A percentile compares a stretch with the other conserved stretches of the same genome.
phyloP scores from a whole-genome alignment of 2,113 vertebrate species.

The Brienomyrus longianalis region DNA sequence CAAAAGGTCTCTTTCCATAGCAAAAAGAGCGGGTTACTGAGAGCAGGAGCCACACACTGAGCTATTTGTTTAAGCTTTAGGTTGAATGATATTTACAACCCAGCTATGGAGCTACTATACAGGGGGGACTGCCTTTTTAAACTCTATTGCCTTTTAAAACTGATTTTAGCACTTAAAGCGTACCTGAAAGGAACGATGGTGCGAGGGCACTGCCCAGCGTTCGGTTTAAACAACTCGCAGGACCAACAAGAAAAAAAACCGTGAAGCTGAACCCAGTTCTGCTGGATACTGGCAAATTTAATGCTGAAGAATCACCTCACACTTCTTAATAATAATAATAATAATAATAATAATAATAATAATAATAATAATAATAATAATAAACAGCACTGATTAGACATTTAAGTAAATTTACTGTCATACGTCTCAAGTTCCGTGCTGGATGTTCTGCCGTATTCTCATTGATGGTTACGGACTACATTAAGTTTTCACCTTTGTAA shows the following conservation, averaged over 20 bases:
- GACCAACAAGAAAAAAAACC: neutral
- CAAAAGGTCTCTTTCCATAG: neutral
- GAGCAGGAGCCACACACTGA: neutral
- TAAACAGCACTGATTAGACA: neutral
- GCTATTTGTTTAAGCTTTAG: neutral
- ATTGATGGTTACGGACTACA: neutral
- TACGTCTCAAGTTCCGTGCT: neutral
- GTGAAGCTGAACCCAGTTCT: neutral
- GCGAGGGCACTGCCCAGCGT: neutral
- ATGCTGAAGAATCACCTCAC: neutral
- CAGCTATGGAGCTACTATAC: neutral
- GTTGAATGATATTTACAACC: neutral
- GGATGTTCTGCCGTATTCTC: neutral
- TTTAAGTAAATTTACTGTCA: neutral
- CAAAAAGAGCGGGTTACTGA: neutral
- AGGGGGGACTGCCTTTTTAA: neutral
- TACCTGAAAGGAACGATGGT: neutral
- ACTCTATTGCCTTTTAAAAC: neutral
- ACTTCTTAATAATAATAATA: neutral
- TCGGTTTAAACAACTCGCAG: neutral
- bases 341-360: neutral
- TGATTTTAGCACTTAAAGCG: neutral
- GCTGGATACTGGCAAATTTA: neutral
- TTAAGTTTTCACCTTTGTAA: neutral
- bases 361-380: neutral